Evolutionary conservation across 2,888 invertebrate genomes (phyloP).

Genomic region (Unio delphinus): DNA sequence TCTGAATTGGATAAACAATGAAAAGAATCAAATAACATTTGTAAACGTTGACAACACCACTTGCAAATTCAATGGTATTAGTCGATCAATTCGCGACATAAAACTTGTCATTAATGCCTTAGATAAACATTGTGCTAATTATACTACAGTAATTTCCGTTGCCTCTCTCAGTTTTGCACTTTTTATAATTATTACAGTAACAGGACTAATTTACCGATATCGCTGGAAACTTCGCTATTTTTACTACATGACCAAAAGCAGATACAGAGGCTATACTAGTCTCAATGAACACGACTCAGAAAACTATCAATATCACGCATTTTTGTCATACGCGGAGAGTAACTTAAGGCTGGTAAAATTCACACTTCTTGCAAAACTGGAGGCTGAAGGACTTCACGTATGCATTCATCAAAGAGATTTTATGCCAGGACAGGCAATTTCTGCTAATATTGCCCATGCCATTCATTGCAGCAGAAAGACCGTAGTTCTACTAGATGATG

Average conservation of each 20-base stretch:
- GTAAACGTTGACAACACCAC: too few species aligned
- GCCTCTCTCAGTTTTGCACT: too few species aligned
- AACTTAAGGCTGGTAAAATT: constrained; percentile 16
- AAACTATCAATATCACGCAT: constrained; percentile 32
- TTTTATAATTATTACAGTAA: constrained; percentile 12
- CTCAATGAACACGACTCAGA: background rate
- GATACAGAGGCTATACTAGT: constrained; percentile 10
- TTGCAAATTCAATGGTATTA: too few species aligned
- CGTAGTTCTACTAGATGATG: constrained; percentile 28
- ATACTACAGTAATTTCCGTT: too few species aligned
- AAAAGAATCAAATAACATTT: too few species aligned
- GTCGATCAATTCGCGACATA: too few species aligned
- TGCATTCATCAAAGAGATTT: constrained; percentile 46
- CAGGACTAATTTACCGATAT: constrained; percentile 20
- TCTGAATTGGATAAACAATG: constrained; percentile 10
- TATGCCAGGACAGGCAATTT: constrained; percentile 34
- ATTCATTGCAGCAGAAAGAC: constrained; percentile 41
- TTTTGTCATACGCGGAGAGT: constrained; percentile 29
- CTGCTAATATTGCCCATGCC: constrained; percentile 38
- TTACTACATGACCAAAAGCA: constrained; percentile 19
- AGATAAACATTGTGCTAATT: too few species aligned
- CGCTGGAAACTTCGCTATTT: constrained; percentile 34
- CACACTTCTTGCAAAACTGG: constrained; percentile 12
- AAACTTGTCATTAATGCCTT: too few species aligned
- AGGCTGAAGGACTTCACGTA: constrained; percentile 23